Conservation (phyloP, 2,113 vertebrate species). For the Dipodomys ordii region DNA sequence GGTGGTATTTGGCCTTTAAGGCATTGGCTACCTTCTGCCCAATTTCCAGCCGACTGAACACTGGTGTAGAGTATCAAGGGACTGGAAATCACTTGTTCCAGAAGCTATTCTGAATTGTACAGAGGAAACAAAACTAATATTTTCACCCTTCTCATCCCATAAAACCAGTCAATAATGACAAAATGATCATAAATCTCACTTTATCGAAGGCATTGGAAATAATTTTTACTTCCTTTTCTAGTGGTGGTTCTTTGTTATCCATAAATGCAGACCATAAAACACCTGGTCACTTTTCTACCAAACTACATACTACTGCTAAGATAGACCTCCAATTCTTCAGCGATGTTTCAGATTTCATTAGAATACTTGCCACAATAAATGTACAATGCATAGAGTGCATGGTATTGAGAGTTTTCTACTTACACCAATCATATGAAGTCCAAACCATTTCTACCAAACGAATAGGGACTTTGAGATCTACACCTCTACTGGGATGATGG, state of each 20-base stretch:
- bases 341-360: slow-evolving; percentile 17
- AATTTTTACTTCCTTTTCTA: slow-evolving; percentile 12
- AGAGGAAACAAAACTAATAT: neutral
- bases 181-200: neutral
- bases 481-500: slow-evolving; percentile 70
- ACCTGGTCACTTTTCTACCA: neutral
- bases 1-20: neutral
- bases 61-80: neutral
- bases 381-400: neutral
- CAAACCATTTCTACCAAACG: slow-evolving; percentile 66
- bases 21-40: neutral
- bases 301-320: neutral
- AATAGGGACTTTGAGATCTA: slow-evolving; percentile 55
- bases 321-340: neutral
- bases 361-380: neutral
- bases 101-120: neutral
- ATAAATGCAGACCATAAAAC: neutral
- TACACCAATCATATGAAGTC: slow-evolving; percentile 60
- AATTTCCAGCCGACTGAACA: neutral
- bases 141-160: neutral
- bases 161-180: neutral
- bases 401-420: slow-evolving; percentile 35
- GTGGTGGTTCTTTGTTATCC: neutral
- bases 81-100: neutral
- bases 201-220: slow-evolving; percentile 37